Base-by-base conservation (phyloP, 37 sponge, comb jelly and placozoan species). In the Haliclona indistincta region DNA sequence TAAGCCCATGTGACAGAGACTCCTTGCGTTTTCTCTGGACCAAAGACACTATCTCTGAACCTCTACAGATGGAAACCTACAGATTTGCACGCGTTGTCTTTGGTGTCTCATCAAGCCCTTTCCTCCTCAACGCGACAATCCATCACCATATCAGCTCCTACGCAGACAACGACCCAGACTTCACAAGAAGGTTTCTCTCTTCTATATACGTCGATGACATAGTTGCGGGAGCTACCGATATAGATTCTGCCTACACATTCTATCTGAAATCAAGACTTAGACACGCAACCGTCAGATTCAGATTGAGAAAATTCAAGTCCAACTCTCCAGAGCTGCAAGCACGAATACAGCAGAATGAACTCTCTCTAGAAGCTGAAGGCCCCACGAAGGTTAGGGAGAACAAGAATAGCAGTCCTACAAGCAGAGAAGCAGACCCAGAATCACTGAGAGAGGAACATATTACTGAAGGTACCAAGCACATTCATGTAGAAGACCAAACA, bases 161-260 rank as follows among this genome's bases (percentile, higher is more conserved):
- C 30, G 4, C 4, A 30, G 23, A 37, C 4, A 22, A 17, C 15
- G 56, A 55, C 25, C 56, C 23, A 11, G 37, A 52, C 4, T 54
- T 72, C 11, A 56, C 54, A 6, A 56, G 23, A 25, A 70, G 45
- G 23, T 47, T 70, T 25, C 25, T 43, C 56, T 5, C 40, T 19
- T 53, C 73, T n/a, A 55, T 72, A 11, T 72, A 72, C 54, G 73
- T 72, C 20, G 73, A 72, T 72, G 73, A 72, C 25, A 20, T 72
- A 5, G 41, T 43, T 6, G 26, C 39, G 20, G 38, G 56, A 30
- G 47, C 56, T 33, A 5, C 4, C 30, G 58, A 54, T 43, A n/a
- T 55, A 3, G 56, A 72, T 17, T n/a, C 37, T 30, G 56, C 73
- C 4, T 72, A 72, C n/a, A 39, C 29, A 4, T 54, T 55, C 58